Base-by-base conservation (phyloP, 2,888 invertebrate species). In the Ametastegia equiseti region DNA sequence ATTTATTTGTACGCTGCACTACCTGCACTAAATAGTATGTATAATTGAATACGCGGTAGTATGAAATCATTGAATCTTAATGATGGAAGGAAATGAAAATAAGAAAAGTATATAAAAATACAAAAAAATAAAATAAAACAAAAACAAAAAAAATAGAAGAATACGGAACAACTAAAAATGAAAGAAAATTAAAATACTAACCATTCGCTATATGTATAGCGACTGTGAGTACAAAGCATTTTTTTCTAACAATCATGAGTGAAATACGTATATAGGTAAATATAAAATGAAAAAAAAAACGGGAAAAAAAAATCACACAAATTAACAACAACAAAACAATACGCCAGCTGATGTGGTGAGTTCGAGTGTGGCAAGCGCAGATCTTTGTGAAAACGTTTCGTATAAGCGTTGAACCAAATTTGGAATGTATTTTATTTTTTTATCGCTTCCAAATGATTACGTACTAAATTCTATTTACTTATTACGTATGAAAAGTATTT, bases 191-290 rank as follows among this genome's bases (percentile, higher is more conserved):
- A 47, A 57, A 81, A 84, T 82, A 87, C 86, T 86, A 87, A 88
- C 85, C 85, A 86, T 82, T 87, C 87, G 87, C 86, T 82, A 80
- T 36, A 75, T 82, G 86, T 36, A 75, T 82, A 86, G 87, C 88
- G 88, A 88, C 85, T 87, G n/a, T n/a, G 88, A 90, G 90, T 90
- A 90, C 90, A 90, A 90, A 90, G 86, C 86, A 88, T 88, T 85
- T 78, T n/a, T 78, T 60, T 78, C 81, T 84, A 85, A 85, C 83
- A 85, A 83, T 83, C 83, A 84, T 81, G 73, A 83, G 81, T 78
- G 79, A 69, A 60, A 63, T 36, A 82, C 57, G 60, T 54, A 80
- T 63, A 80, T 47, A 82, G 42, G 79, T 54, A 79, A 63, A 77
- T 45, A 69, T 57, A 54, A 19, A 42, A 19, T n/a, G 5, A n/a